phyloP scores from a whole-genome alignment of 2,113 vertebrate species.

The Procavia capensis region DNA sequence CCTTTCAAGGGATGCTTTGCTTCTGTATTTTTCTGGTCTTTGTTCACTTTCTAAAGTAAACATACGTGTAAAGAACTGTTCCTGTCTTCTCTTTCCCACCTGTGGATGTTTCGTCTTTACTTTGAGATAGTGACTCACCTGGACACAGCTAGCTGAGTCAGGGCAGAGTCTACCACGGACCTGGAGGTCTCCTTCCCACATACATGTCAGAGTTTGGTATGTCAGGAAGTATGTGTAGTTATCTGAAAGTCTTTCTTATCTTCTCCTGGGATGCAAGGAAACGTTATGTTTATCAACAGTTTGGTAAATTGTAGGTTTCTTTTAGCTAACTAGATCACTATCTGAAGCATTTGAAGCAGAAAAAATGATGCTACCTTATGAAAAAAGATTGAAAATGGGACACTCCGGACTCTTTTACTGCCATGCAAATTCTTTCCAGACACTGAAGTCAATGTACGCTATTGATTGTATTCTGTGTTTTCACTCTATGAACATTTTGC shows the following conservation, averaged over 20 bases:
- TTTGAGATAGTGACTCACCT: background rate
- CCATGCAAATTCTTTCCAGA: background rate
- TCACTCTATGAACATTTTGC: background rate
- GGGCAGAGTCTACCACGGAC: background rate
- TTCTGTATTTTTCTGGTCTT: background rate
- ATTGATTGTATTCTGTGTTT: background rate
- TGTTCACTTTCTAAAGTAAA: constrained; percentile 30
- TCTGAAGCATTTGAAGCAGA: background rate
- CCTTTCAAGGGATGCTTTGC: background rate
- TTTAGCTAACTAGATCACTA: background rate
- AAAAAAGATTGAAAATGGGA: background rate
- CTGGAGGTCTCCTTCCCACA: background rate
- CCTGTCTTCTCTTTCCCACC: background rate
- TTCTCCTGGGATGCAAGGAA: background rate
- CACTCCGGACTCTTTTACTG: background rate
- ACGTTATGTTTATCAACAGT: background rate
- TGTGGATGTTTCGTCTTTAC: background rate
- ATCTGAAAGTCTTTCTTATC: background rate
- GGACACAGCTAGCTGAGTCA: background rate
- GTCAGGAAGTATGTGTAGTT: background rate
- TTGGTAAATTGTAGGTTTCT: background rate
- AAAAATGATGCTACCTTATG: background rate
- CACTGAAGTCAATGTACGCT: background rate
- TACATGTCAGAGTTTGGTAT: background rate
- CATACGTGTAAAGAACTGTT: background rate